Conservation (phyloP, 2,113 vertebrate genomes). For the Pygathrix nemaeus region DNA sequence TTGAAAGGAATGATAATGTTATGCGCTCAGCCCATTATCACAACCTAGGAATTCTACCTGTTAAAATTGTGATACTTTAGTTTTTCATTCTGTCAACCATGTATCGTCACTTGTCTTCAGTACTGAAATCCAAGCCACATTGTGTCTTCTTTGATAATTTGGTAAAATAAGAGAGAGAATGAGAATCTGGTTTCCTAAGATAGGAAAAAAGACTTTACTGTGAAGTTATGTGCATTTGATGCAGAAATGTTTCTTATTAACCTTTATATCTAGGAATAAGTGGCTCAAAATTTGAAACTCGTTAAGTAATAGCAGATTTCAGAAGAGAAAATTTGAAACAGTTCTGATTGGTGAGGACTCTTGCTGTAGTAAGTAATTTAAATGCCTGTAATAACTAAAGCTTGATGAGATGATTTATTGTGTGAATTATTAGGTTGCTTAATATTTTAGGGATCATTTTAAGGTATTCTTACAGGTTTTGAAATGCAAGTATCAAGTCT, state of each 20-base stretch:
- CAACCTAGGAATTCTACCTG: slow-evolving; percentile 1
- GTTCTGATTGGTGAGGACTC: slow-evolving; percentile 17
- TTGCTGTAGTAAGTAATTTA: slow-evolving; percentile 52
- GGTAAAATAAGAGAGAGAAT: not conserved
- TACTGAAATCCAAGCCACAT: slow-evolving; percentile 44
- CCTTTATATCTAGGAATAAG: slow-evolving; percentile 50
- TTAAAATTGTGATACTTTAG: slow-evolving; percentile 53
- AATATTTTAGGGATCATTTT: slow-evolving; percentile 38
- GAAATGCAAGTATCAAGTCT: slow-evolving; percentile 38
- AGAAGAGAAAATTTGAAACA: slow-evolving; percentile 33
- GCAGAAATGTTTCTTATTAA: slow-evolving; percentile 44
- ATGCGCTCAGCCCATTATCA: not conserved
- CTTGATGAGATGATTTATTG: slow-evolving; percentile 38
- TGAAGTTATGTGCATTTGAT: slow-evolving; percentile 47
- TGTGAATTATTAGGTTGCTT: slow-evolving; percentile 24
- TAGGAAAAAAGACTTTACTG: not conserved
- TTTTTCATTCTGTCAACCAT: not conserved
- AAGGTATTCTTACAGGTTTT: slow-evolving; percentile 55
- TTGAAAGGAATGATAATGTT: slow-evolving; percentile 16
- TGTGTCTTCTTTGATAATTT: slow-evolving; percentile 53
- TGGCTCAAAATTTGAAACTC: slow-evolving; percentile 44
- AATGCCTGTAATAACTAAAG: slow-evolving; percentile 27
- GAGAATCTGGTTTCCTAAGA: slow-evolving; percentile 7
- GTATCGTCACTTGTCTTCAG: slow-evolving; percentile 37
- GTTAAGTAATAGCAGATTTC: slow-evolving; percentile 49